Base-by-base conservation (phyloP, 23 tunicate genomes). In the Botrylloides violaceus region DNA sequence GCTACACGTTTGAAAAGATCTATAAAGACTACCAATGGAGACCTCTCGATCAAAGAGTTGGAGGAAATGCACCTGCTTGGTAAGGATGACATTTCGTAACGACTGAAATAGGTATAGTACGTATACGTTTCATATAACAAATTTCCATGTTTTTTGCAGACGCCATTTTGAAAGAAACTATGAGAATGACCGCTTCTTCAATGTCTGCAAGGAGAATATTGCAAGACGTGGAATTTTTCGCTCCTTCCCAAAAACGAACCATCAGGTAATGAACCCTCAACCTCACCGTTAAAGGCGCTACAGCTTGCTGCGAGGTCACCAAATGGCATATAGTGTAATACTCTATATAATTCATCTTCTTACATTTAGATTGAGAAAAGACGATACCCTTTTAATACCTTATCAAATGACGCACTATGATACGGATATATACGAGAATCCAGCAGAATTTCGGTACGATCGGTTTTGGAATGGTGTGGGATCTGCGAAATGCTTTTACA, bases 291-390 rank as follows among this genome's bases (percentile, higher is more conserved):
- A n/a, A n/a, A n/a, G n/a, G n/a, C n/a, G n/a, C n/a, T n/a, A n/a
- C n/a, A n/a, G n/a, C n/a, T n/a, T n/a, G n/a, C n/a, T n/a, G n/a
- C n/a, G n/a, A n/a, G n/a, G n/a, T n/a, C n/a, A n/a, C n/a, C n/a
- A n/a, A n/a, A n/a, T n/a, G n/a, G n/a, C n/a, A n/a, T n/a, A n/a
- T n/a, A n/a, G n/a, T n/a, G n/a, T n/a, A n/a, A n/a, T n/a, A n/a
- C n/a, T n/a, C n/a, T n/a, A n/a, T n/a, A n/a, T n/a, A n/a, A n/a
- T n/a, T n/a, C n/a, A n/a, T n/a, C n/a, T n/a, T n/a, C n/a, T n/a
- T n/a, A n/a, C n/a, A n/a, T n/a, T n/a, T 15, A 65, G 71, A 47
- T 6, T 65, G 34, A 29, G 71, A 29, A 65, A 65, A 31, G 71
- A 32, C 43, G 71, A 65, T 32, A 31, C 15, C 22, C 34, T 65